These are phyloP conservation scores for Ptiloglossa arizonensis DNA, from an alignment of 1,140 invertebrate species.

Conservation along the genomic window DNA sequence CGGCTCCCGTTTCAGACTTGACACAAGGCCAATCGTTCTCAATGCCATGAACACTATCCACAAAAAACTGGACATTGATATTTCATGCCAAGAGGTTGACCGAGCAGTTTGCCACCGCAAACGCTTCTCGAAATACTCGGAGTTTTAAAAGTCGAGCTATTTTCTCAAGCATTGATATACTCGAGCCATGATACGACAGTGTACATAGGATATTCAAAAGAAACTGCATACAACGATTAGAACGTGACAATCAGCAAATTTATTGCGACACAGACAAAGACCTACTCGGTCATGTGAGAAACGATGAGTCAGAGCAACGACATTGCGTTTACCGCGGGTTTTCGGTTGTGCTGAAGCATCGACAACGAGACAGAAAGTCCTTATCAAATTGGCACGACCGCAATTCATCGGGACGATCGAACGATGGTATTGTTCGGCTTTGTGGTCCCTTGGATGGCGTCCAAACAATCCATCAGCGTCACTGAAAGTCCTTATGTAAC, in stretches of 20 bases:
- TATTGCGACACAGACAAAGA: too few species aligned
- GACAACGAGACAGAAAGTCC: conserved; percentile 32
- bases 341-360: conserved; percentile 19
- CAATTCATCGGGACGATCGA: conserved; percentile 18
- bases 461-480: conserved; percentile 50
- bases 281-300: neutral
- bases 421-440: conserved; percentile 38
- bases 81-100: conserved; percentile 20
- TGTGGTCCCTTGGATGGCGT: conserved; percentile 35
- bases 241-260: too few species aligned
- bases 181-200: neutral
- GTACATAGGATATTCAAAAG: too few species aligned
- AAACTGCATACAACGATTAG: too few species aligned
- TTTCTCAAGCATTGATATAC: neutral
- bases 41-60: conserved; percentile 65
- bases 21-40: conserved; percentile 58
- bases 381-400: conserved; percentile 59
- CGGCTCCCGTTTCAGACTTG: conserved; percentile 47
- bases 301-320: conserved; percentile 7
- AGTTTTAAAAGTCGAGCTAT: neutral
- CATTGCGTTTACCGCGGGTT: neutral
- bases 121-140: neutral
- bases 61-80: conserved; percentile 48
- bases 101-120: neutral
- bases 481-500: conserved; percentile 57